Evolutionary conservation across 2,888 invertebrate genomes (phyloP), one percentile per base, ranked within the genome.

Genomic region (Apotomis capreana): DNA sequence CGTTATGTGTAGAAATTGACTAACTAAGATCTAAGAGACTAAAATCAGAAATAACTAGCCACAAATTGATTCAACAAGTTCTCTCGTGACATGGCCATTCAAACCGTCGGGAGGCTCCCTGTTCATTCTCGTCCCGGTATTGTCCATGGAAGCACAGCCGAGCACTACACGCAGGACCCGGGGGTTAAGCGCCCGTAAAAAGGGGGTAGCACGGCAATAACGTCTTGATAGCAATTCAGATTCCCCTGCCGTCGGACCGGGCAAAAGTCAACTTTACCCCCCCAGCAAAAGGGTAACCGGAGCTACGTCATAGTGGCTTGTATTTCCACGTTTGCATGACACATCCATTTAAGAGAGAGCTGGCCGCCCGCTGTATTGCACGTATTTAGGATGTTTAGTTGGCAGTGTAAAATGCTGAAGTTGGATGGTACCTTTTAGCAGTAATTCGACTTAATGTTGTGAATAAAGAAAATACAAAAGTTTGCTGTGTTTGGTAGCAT

Each of bases 111-210:
- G 5, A 40, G 40, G 40, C 1, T 40, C 40, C 6, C 40, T 1
- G 40, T 74, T 65, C 73, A 75, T 69, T 68, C 36, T 44, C 61
- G 52, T 40, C 75, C 37, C 69, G 79, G 79, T 79, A 59, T 15
- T 80, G 80, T 75, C 12, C 8, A 3, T 79, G 89, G 77, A 83
- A 80, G 83, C 84, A 59, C 62, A 61, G 75, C 61, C 13, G 65
- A 64, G 72, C 78, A 76, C 78, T 77, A 78, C 77, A 78, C 82
- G 64, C 73, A 77, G 80, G 85, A 86, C 87, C 85, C 84, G 84
- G 81, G 90, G 91, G 91, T 91, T 91, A 91, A 90, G 89, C 89
- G 88, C 88, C 90, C 90, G 89, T 91, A 90, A 91, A 90, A 89
- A 83, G 85, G 83, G 89, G 87, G 87, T 86, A 87, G 86, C 84